These are phyloP conservation scores for Crossaster papposus DNA, from an alignment of 53 echinoderm and acorn worm genomes.

Conservation along the genomic window DNA sequence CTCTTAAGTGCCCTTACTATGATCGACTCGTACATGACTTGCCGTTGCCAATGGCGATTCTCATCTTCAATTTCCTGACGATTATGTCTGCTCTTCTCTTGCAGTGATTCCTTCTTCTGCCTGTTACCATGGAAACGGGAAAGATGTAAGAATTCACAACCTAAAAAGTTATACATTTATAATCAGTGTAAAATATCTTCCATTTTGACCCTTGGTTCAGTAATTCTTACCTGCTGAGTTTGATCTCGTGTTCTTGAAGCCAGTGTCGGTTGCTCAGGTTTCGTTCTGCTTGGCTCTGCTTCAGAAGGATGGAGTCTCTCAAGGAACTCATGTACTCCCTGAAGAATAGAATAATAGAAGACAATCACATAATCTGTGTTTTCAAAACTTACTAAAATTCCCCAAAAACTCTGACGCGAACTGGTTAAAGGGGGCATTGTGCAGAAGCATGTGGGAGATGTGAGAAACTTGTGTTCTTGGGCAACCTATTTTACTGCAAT, in stretches of 20 bases:
- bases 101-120: constrained; percentile 29
- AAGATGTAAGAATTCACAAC: background rate
- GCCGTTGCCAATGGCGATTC: constrained; percentile 41
- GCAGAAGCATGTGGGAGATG: no score
- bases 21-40: constrained; percentile 33
- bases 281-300: constrained; percentile 42
- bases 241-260: constrained; percentile 48
- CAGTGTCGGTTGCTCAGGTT: constrained; percentile 42
- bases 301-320: constrained; percentile 44
- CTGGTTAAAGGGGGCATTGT: no score
- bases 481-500: background rate
- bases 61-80: constrained; percentile 48
- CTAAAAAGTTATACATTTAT: background rate
- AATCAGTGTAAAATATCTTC: background rate
- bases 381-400: no score
- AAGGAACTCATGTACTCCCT: constrained; percentile 40
- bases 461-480: background rate
- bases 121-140: constrained; percentile 46
- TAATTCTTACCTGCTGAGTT: constrained; percentile 44
- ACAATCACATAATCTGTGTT: no score
- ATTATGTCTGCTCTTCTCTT: constrained; percentile 37
- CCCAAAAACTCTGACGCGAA: no score
- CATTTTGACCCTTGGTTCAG: no score
- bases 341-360: background rate
- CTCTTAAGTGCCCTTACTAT: constrained; percentile 31